Conservation (phyloP, 2,113 vertebrate species). For the Pitta sordida region DNA sequence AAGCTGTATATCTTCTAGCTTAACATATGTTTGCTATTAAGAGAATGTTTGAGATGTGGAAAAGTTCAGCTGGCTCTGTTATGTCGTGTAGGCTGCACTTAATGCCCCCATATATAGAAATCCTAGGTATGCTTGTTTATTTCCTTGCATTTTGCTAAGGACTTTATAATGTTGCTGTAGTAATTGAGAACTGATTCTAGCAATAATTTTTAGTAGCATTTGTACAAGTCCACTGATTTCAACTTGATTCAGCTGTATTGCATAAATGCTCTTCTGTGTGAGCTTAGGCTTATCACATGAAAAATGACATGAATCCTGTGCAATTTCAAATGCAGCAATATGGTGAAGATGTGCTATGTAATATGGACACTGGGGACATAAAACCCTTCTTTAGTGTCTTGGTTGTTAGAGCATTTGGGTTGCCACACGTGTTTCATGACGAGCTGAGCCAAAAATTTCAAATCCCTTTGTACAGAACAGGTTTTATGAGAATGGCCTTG, state of each 20-base stretch:
- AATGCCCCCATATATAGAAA: background rate
- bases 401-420: background rate
- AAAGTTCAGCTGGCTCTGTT: background rate
- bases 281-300: background rate
- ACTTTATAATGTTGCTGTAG: background rate
- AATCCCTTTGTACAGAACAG: background rate
- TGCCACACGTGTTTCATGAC: accelerated
- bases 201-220: background rate
- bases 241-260: background rate
- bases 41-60: background rate
- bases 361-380: background rate
- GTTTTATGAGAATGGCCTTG: background rate
- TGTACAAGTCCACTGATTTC: background rate
- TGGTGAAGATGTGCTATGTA: background rate
- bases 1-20: background rate
- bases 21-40: background rate
- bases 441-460: background rate
- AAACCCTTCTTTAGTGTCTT: accelerated
- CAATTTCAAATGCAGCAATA: background rate
- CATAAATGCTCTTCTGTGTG: background rate
- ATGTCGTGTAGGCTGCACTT: background rate
- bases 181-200: background rate
- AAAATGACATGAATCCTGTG: background rate
- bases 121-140: background rate
- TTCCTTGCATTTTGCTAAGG: background rate